phyloP scores from a whole-genome alignment of 2,113 vertebrate species.

The Gopherus evgoodei region DNA sequence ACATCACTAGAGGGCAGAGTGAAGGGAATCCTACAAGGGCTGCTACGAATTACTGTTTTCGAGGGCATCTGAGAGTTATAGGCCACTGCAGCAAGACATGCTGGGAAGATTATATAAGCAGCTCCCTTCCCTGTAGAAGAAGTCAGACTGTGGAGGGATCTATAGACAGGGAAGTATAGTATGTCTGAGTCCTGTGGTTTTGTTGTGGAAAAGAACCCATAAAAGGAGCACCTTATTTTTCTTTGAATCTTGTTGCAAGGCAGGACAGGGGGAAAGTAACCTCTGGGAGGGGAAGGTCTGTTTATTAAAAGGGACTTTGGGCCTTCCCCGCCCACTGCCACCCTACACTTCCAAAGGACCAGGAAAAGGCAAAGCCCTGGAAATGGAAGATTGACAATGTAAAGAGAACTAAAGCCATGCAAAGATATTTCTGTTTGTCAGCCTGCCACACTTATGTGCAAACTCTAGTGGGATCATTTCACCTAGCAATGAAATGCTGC shows the following conservation, averaged over 20 bases:
- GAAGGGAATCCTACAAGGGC: neutral
- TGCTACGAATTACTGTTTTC: neutral
- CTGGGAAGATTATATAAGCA: neutral
- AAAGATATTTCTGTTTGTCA: neutral
- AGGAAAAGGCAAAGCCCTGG: neutral
- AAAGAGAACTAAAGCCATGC: neutral
- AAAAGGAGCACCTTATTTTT: neutral
- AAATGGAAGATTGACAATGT: neutral
- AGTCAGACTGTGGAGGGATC: neutral
- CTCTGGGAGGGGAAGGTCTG: neutral
- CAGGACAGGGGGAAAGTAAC: neutral
- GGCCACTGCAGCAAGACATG: neutral
- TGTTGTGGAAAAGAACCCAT: neutral
- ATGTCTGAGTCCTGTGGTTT: neutral
- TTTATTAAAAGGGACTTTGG: neutral
- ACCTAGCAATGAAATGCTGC: neutral
- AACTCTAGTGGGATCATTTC: neutral
- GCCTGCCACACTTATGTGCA: neutral
- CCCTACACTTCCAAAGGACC: neutral
- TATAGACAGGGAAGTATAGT: neutral
- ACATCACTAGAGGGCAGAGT: neutral
- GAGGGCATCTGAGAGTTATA: neutral
- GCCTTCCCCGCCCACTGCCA: neutral
- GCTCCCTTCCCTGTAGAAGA: neutral
- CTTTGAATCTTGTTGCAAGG: neutral